Evolutionary conservation across 2,797 vertebrate species (phyloP).

Genomic region (Onychomys torridus): DNA sequence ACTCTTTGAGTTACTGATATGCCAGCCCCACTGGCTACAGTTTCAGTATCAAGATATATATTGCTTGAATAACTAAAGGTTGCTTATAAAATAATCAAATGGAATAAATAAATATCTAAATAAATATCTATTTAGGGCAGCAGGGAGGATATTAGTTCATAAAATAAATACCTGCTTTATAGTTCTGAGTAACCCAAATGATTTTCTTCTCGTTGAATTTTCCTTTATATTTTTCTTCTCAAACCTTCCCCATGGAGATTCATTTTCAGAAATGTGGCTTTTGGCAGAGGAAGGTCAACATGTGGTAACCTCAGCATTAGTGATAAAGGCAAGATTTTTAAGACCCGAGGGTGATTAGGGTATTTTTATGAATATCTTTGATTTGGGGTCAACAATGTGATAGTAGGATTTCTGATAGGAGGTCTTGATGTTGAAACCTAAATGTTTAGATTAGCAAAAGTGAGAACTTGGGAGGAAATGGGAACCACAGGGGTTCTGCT

Average conservation of each 20-base stretch:
- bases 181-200: constrained; percentile 31
- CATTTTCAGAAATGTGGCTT: not conserved
- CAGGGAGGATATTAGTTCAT: not conserved
- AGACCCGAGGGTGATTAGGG: not conserved
- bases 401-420: not conserved
- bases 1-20: not conserved
- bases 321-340: not conserved
- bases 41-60: not conserved
- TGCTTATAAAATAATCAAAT: not conserved
- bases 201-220: constrained; percentile 16
- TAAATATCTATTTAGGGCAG: not conserved
- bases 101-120: not conserved
- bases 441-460: not conserved
- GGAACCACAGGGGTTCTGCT: not conserved
- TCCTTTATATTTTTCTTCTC: not conserved
- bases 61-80: constrained; percentile 18
- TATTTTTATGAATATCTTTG: not conserved
- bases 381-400: not conserved
- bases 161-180: not conserved
- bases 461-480: not conserved
- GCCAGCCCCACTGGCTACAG: not conserved
- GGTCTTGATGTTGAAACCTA: constrained; percentile 2
- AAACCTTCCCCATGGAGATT: not conserved
- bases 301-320: not conserved
- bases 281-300: not conserved